These are phyloP conservation scores for Chloroclysta siterata DNA, from an alignment of 2,888 invertebrate genomes.

Conservation along the genomic window DNA sequence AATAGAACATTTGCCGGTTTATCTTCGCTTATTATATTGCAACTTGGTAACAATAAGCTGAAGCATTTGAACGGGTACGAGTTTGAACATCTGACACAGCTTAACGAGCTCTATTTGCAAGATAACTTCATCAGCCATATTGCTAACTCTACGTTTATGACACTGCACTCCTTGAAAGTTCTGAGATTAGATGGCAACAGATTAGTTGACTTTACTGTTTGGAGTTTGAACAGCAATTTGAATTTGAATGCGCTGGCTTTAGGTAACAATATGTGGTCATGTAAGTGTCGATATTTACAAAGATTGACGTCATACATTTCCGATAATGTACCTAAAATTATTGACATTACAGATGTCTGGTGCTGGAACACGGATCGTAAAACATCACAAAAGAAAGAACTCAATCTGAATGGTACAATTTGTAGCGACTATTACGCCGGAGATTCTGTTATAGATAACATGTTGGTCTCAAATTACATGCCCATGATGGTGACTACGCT, in stretches of 20 bases:
- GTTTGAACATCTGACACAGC: constrained; percentile 91
- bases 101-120: constrained; percentile 94
- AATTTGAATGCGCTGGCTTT: constrained; percentile 89
- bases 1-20: constrained; percentile 95
- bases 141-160: constrained; percentile 91
- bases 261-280: constrained; percentile 95
- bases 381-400: constrained; percentile 89
- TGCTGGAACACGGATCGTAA: constrained; percentile 90
- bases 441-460: constrained; percentile 91
- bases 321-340: constrained; percentile 90
- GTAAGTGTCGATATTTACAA: constrained; percentile 94
- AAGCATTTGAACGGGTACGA: constrained; percentile 92
- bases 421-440: constrained; percentile 94
- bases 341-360: constrained; percentile 90
- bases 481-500: constrained; percentile 92
- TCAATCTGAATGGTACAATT: constrained; percentile 93
- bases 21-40: constrained; percentile 90
- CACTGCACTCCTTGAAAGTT: constrained; percentile 90
- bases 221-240: constrained; percentile 88
- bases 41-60: constrained; percentile 94
- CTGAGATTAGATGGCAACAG: constrained; percentile 93
- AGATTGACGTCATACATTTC: constrained; percentile 92
- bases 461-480: constrained; percentile 93
- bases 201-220: constrained; percentile 90
- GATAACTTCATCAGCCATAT: constrained; percentile 92